A percentile compares a stretch with the other conserved stretches of the same genome.
These are phyloP conservation scores for Abrostola tripartita DNA, from an alignment of 2,888 invertebrate species.

Conservation along the genomic window DNA sequence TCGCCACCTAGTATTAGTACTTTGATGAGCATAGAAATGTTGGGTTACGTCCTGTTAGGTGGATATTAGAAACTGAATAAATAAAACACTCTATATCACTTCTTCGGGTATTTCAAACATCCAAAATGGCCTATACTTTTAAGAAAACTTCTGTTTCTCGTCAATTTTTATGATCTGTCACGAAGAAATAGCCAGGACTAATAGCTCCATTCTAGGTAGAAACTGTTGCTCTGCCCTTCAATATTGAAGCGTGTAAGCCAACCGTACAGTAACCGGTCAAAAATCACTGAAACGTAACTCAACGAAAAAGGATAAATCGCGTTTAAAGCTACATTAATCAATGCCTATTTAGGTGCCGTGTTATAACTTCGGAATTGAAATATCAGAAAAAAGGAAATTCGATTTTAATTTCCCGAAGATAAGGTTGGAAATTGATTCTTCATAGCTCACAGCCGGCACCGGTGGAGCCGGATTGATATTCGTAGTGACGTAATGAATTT, in stretches of 20 bases:
- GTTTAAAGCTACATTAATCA: constrained; percentile 34
- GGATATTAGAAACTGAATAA: too few relatives aligned
- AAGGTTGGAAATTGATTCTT: constrained; percentile 37
- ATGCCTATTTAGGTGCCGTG: constrained; percentile 19
- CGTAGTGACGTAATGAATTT: constrained; percentile 31
- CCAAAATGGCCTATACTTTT: too few relatives aligned
- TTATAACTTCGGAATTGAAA: neutral
- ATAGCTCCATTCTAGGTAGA: too few relatives aligned
- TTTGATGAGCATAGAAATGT: too few relatives aligned
- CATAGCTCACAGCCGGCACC: constrained; percentile 12
- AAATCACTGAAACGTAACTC: constrained; percentile 23
- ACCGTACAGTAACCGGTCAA: constrained; percentile 7
- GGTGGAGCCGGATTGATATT: constrained; percentile 8
- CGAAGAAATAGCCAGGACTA: too few relatives aligned
- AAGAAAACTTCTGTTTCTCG: too few relatives aligned
- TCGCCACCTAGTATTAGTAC: too few relatives aligned
- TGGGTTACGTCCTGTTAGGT: too few relatives aligned
- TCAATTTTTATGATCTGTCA: too few relatives aligned
- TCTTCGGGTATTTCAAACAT: too few relatives aligned
- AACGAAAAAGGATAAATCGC: constrained; percentile 32
- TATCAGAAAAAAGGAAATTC: constrained; percentile 25
- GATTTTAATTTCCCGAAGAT: constrained; percentile 42
- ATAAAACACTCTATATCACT: too few relatives aligned
- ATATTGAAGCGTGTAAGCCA: neutral
- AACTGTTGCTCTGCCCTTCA: too few relatives aligned